These are phyloP conservation scores for Ormia ochracea DNA, from an alignment of 2,888 invertebrate species.

Conservation along the genomic window DNA sequence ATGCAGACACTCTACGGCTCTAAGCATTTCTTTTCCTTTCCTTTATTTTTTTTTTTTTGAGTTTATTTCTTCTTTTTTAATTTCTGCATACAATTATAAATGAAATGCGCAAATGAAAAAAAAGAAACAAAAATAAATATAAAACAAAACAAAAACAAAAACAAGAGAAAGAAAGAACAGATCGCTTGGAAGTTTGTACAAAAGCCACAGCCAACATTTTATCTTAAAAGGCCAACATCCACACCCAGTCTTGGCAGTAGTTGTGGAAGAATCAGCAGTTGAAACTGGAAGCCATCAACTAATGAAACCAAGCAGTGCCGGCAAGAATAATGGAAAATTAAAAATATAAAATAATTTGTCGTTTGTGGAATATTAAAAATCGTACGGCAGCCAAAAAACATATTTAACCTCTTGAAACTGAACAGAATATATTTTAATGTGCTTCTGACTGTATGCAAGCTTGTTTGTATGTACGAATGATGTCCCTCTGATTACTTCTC, in stretches of 20 bases:
- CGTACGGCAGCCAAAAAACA: slow-evolving; percentile 25
- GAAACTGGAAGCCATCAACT: slow-evolving; percentile 26
- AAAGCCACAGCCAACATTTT: slow-evolving; percentile 30
- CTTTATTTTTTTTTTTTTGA: no score
- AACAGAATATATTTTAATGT: slow-evolving; percentile 10
- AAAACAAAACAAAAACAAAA: no score
- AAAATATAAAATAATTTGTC: slow-evolving; percentile 42
- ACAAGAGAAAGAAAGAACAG: slow-evolving; percentile 7
- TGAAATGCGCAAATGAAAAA: slow-evolving; percentile 12
- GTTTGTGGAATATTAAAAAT: slow-evolving; percentile 44
- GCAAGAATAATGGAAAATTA: slow-evolving; percentile 37
- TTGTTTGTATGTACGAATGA: no score
- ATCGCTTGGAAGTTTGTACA: not conserved
- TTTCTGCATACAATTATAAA: slow-evolving; percentile 40
- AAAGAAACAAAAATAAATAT: not conserved
- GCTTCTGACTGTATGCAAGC: not conserved
- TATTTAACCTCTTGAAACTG: slow-evolving; percentile 25
- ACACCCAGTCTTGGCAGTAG: slow-evolving; percentile 36
- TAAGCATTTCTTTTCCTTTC: not conserved
- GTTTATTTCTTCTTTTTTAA: slow-evolving; percentile 10
- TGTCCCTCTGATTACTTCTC: not conserved
- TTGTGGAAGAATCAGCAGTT: slow-evolving; percentile 4
- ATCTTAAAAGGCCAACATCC: slow-evolving; percentile 35
- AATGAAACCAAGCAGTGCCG: slow-evolving; percentile 28
- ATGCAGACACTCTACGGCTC: slow-evolving; percentile 44